Percentiles rank a stretch among this genome's conserved stretches.
These are phyloP conservation scores for Brachirus orientalis DNA, from an alignment of 2,113 vertebrate genomes.

Conservation along the genomic window DNA sequence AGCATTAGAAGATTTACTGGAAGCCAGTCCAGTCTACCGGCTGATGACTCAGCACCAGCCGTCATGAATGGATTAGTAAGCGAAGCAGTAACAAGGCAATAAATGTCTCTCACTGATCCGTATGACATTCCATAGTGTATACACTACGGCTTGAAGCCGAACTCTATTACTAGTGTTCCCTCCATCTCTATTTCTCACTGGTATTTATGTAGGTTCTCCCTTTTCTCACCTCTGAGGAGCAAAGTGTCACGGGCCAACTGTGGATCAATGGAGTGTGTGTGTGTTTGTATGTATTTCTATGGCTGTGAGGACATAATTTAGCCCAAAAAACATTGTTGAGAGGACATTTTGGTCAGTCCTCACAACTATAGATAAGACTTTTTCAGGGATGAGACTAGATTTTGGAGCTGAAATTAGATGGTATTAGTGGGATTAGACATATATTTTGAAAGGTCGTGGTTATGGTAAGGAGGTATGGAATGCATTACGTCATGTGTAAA, in stretches of 20 bases:
- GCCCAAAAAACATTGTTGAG: no score
- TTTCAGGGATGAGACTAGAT: neutral
- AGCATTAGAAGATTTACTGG: conserved; percentile 1
- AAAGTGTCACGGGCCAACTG: neutral
- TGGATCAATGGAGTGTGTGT: neutral
- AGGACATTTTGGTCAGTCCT: no score
- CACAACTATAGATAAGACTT: no score
- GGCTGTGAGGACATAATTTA: neutral
- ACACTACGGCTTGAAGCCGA: no score
- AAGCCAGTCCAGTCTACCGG: conserved; percentile 10
- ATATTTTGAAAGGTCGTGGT: no score
- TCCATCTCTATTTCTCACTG: neutral
- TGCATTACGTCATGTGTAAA: no score
- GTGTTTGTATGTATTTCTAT: neutral
- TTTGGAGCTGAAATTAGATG: no score
- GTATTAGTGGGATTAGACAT: no score
- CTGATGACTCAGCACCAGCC: conserved; percentile 15
- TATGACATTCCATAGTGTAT: neutral
- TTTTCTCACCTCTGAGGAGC: neutral
- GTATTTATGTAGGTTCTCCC: no score
- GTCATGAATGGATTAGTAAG: neutral
- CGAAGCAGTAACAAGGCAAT: no score
- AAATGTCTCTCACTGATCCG: neutral
- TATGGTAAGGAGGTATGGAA: no score
- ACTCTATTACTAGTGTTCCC: neutral